Evolutionary conservation across 2,888 invertebrate genomes (phyloP).

Genomic region (Eurois occulta): DNA sequence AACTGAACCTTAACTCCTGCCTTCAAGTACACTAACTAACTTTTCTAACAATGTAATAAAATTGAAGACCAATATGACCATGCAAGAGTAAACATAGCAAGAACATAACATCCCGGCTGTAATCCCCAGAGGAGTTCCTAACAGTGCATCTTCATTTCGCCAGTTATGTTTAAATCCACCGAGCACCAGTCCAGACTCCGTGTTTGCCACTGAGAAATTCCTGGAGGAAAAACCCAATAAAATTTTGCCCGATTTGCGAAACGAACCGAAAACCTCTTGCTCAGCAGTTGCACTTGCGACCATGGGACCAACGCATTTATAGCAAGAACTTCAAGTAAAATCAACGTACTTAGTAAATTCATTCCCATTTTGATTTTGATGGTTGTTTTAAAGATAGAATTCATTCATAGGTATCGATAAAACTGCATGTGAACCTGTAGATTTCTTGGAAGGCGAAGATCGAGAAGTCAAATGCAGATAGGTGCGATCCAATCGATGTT

Average conservation of each 20-base stretch:
- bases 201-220: neutral
- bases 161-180: neutral
- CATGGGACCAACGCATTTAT: neutral
- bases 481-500: neutral
- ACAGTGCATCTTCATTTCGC: neutral
- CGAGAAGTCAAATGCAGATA: neutral
- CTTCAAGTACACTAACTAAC: conserved; percentile 42
- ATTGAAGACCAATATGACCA: conserved; percentile 31
- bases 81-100: conserved; percentile 10
- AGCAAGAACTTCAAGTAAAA: neutral
- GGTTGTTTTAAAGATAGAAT: neutral
- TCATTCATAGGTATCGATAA: neutral
- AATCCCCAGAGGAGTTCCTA: neutral
- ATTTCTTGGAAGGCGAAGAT: neutral
- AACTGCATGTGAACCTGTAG: neutral
- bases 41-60: conserved; percentile 48
- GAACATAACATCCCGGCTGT: neutral
- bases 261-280: neutral
- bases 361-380: neutral
- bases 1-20: conserved; percentile 44
- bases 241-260: neutral
- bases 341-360: neutral
- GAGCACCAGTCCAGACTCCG: neutral
- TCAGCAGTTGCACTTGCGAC: neutral
- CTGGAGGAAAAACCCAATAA: neutral